Base-by-base conservation (phyloP, 2,113 vertebrate genomes). In the Patagioenas fasciata region DNA sequence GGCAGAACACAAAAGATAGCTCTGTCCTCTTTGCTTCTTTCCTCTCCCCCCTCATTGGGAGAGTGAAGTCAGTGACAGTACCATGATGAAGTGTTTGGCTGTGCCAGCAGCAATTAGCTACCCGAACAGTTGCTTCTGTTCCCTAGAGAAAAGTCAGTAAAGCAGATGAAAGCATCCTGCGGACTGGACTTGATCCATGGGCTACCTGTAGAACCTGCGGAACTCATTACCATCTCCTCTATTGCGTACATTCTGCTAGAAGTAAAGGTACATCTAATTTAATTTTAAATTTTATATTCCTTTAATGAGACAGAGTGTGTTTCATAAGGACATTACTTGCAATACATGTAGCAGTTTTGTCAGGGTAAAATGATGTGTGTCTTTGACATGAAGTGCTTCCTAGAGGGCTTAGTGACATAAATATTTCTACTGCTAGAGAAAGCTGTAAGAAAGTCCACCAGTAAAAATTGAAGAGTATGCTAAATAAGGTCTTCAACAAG, bases 281-380 rank as follows among this genome's bases (percentile, higher is more conserved):
- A 88, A 74, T 93, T 83, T 91, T 78, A 88, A 88, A 90, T 93
- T 83, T 94, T 94, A 88, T 83, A 64, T 88, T 74, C 40, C 42
- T 91, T 94, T 93, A 95, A 93, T 95, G 82, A 90, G 82, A 64
- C 42, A 67, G 47, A 88, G 18, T 57, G 69, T 70, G 51, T 88
- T 94, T 91, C 79, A 23, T 83, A 88, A 86, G 38, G 56, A 48
- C 36, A 38, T 95, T 93, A 88, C 82, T 85, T 62, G n/a, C 56
- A 89, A 88, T 80, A 74, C 26, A 18, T 69, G 51, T 4, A 85
- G 51, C 56, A 74, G 36, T 93, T 95, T 96, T 85, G 79, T 91
- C 67, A 44, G 47, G 14, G 42, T 80, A 90, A 93, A 85, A 65
- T 85, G 67, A 91, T 95, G 44, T 64, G 57, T 71, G 69, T 82